phyloP scores from a whole-genome alignment of 2,888 invertebrate species.

The Metacarcinus magister region DNA sequence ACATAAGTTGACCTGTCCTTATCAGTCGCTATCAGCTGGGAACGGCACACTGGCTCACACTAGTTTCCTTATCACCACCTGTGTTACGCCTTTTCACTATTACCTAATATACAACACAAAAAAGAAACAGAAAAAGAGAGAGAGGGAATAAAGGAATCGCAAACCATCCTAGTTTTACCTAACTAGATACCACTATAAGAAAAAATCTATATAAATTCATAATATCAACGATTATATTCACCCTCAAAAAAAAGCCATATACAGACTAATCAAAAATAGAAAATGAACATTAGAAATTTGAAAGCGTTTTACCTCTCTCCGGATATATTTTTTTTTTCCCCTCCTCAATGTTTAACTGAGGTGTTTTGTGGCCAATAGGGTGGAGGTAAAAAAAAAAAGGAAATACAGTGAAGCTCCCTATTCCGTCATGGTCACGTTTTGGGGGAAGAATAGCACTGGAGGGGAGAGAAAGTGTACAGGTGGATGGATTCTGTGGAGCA shows the following conservation, averaged over 20 bases:
- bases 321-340: background rate
- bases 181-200: too few relatives aligned
- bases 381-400: slow-evolving; percentile 6
- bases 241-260: background rate
- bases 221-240: background rate
- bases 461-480: background rate
- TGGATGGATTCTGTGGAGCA: background rate
- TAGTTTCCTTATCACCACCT: too few relatives aligned
- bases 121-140: too few relatives aligned
- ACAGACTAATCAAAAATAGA: background rate
- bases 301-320: background rate
- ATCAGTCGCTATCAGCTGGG: too few relatives aligned
- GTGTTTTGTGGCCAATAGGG: background rate
- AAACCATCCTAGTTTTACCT: too few relatives aligned
- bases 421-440: background rate
- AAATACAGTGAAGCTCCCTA: background rate
- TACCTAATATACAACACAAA: too few relatives aligned
- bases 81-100: too few relatives aligned
- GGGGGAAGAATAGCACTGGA: background rate
- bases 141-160: too few relatives aligned
- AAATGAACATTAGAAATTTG: background rate
- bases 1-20: too few relatives aligned
- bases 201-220: too few relatives aligned
- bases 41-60: too few relatives aligned
- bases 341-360: background rate